Base-by-base conservation (phyloP, 2,113 vertebrate genomes). In the Colossoma macropomum region DNA sequence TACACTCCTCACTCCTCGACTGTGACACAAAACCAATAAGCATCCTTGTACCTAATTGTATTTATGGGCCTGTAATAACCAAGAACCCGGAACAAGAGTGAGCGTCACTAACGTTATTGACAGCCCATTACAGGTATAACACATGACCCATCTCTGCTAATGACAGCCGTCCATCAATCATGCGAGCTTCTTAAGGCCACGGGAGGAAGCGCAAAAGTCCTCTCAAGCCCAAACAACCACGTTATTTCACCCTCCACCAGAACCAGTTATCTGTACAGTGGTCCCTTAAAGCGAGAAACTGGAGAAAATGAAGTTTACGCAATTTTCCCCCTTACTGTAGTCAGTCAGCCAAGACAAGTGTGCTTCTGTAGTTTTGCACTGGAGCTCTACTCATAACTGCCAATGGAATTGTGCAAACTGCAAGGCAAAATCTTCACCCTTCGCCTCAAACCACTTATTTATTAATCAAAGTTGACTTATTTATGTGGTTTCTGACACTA, bases 11-110 rank as follows among this genome's bases (percentile, higher is more conserved):
- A 28, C 28, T 56, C 32, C 63, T 60, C 62, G 4, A 8, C 63
- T 69, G n/a, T 76, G 62, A 82, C 73, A 76, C 80, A 82, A 82
- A 72, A 77, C 25, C 79, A 81, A 72, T 81, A 77, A 72, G 28
- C 66, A 1, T 56, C 28, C 23, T 80, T 63, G 78, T 66, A 45
- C 28, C 45, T 77, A 56, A 45, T 77, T 81, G 79, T 48, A 19
- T 78, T 81, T 68, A 66, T 82, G 69, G 60, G 28, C 48, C 71
- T 82, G 34, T 68, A 74, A 81, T 82, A 45, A 77, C 3, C 52
- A 38, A 32, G 7, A 15, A n/a, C 28, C 19, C 70, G 45, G 48
- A 54, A n/a, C n/a, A 38, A 77, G 56, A 72, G n/a, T 7, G 60
- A 52, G 56, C 25, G 50, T 60, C 50, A 59, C 63, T 68, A 75